Percentiles rank a stretch among this genome's conserved stretches.
These are phyloP conservation scores for Drosophila oshimai DNA, from an alignment of 1,140 invertebrate genomes.

Conservation along the genomic window DNA sequence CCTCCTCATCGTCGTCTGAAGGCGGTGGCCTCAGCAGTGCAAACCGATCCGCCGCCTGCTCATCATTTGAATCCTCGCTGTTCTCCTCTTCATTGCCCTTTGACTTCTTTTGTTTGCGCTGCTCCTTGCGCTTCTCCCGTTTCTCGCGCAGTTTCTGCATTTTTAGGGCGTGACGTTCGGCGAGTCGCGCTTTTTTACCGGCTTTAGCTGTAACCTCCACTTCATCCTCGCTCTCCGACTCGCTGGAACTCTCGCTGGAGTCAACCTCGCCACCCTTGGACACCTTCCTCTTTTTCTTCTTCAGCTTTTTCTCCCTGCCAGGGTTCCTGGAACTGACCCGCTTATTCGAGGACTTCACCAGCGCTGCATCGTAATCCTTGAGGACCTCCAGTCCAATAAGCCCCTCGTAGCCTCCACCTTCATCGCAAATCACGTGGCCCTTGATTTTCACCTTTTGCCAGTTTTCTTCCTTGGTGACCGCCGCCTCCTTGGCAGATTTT, in stretches of 20 bases:
- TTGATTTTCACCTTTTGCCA: conserved; percentile 82
- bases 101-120: conserved; percentile 39
- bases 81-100: not conserved
- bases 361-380: conserved; percentile 65
- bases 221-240: conserved; percentile 33
- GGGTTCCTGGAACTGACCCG: not conserved
- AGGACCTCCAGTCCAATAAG: conserved; percentile 79
- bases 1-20: conserved; percentile 9
- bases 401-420: conserved; percentile 72
- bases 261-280: conserved; percentile 30
- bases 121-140: conserved; percentile 61
- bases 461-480: conserved; percentile 18
- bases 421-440: conserved; percentile 76
- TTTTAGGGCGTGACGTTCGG: conserved; percentile 48
- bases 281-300: conserved; percentile 26
- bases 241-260: conserved; percentile 45
- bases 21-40: conserved; percentile 56
- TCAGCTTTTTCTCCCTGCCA: not conserved
- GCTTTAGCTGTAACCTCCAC: not conserved
- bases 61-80: conserved; percentile 28
- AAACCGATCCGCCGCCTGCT: conserved; percentile 56
- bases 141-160: conserved; percentile 59
- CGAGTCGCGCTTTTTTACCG: conserved; percentile 47
- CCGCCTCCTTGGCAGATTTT: not conserved
- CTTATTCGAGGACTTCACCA: conserved; percentile 57